Evolutionary conservation across 2,797 vertebrate species (phyloP).

Genomic region (Tympanoctomys barrerae): DNA sequence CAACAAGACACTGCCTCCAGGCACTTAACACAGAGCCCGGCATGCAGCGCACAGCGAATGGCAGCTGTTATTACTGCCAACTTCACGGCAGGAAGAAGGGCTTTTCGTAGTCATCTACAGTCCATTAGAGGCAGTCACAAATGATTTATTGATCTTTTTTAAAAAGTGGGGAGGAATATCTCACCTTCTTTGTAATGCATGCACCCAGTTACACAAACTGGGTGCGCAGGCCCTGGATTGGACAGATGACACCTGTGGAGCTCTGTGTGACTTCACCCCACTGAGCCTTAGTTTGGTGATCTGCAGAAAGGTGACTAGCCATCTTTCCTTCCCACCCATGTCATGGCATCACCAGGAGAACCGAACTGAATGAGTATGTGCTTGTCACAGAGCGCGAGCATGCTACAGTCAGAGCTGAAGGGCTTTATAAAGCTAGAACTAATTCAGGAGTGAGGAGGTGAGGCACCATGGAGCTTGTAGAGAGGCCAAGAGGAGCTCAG

Average conservation of each 20-base stretch:
- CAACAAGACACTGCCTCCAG: constrained; percentile 40
- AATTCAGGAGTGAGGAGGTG: background rate
- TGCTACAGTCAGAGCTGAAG: background rate
- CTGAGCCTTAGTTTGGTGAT: constrained; percentile 22
- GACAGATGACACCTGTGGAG: background rate
- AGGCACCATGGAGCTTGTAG: constrained; percentile 17
- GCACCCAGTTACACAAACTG: background rate
- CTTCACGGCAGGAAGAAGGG: constrained; percentile 26
- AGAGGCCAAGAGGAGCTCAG: background rate
- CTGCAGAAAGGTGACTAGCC: background rate
- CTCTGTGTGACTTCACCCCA: background rate
- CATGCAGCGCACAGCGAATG: constrained; percentile 29
- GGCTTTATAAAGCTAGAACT: constrained; percentile 4
- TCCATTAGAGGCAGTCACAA: constrained; percentile 61
- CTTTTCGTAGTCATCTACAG: constrained; percentile 63
- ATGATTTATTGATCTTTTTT: constrained; percentile 63
- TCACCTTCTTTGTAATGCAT: constrained; percentile 24
- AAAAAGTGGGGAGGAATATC: constrained; percentile 43
- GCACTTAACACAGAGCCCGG: constrained; percentile 60
- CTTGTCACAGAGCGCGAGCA: background rate
- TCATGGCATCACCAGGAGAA: background rate
- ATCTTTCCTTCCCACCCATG: background rate
- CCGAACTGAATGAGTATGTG: background rate
- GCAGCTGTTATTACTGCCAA: constrained; percentile 23
- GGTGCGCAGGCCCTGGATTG: background rate